Conservation (phyloP, 2,113 vertebrate genomes). For the Caranx melampygus region DNA sequence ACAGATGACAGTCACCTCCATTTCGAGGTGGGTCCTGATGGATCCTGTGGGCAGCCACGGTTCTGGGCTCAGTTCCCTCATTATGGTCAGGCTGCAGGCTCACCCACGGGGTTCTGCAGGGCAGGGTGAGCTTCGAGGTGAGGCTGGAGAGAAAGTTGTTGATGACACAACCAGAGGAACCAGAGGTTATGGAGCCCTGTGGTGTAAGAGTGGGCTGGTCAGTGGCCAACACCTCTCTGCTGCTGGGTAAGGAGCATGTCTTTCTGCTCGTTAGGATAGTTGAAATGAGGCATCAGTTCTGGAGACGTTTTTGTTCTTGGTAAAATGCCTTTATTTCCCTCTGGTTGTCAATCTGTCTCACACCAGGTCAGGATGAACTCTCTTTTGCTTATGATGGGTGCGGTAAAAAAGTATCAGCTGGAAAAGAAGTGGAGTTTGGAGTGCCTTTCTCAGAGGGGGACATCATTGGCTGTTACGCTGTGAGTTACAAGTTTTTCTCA, state of each 20-base stretch:
- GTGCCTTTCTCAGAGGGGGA: slow-evolving; percentile 88
- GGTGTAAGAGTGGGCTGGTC: slow-evolving; percentile 91
- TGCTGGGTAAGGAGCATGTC: slow-evolving; percentile 84
- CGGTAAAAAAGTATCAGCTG: slow-evolving; percentile 86
- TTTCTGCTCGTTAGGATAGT: background rate
- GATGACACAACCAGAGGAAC: slow-evolving; percentile 65
- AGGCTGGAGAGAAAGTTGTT: slow-evolving; percentile 86
- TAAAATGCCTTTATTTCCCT: background rate
- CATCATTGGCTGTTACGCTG: slow-evolving; percentile 91
- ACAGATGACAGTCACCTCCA: slow-evolving; percentile 90
- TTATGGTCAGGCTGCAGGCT: slow-evolving; percentile 91
- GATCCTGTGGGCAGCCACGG: slow-evolving; percentile 85
- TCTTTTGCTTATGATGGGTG: slow-evolving; percentile 89
- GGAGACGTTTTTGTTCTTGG: background rate
- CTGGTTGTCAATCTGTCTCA: background rate
- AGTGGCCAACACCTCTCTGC: slow-evolving; percentile 78
- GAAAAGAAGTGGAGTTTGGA: slow-evolving; percentile 86
- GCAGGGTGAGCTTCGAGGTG: slow-evolving; percentile 89
- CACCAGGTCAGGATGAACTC: slow-evolving; percentile 87
- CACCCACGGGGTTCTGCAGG: slow-evolving; percentile 87
- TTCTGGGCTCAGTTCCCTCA: slow-evolving; percentile 87
- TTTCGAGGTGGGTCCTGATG: slow-evolving; percentile 86
- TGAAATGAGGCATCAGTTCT: background rate
- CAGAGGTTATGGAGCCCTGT: slow-evolving; percentile 69
- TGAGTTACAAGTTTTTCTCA: slow-evolving; percentile 71